Evolutionary conservation across 2,113 vertebrate genomes (phyloP).

Genomic region (Podiceps cristatus): DNA sequence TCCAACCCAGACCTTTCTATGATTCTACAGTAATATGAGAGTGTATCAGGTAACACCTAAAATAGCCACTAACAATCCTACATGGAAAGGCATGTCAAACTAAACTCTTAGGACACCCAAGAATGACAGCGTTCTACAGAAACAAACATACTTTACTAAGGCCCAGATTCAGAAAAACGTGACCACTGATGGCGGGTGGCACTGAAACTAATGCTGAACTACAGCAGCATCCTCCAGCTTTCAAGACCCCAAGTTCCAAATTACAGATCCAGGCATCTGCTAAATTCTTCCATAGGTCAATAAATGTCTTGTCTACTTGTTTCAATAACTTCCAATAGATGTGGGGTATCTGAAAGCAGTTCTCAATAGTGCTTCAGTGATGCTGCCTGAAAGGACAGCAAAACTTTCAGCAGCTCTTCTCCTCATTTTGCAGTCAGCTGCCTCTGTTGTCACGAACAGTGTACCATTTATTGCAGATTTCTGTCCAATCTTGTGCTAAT

Average conservation of each 20-base stretch:
- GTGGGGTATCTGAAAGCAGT: not conserved
- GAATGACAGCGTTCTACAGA: not conserved
- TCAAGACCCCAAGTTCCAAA: not conserved
- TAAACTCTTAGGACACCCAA: not conserved
- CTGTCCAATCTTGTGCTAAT: not conserved
- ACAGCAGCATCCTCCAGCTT: not conserved
- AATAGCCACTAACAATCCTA: not conserved
- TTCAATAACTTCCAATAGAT: not conserved
- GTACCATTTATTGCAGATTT: not conserved
- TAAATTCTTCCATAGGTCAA: not conserved
- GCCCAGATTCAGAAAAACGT: not conserved
- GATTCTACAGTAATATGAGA: too few species aligned
- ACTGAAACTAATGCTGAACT: not conserved
- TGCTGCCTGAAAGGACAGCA: not conserved
- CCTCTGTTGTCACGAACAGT: not conserved
- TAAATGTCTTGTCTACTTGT: not conserved
- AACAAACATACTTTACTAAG: not conserved
- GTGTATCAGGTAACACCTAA: not conserved
- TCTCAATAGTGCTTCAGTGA: not conserved
- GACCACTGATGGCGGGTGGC: not conserved
- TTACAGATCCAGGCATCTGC: not conserved
- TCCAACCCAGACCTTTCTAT: too few species aligned
- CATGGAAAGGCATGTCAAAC: not conserved
- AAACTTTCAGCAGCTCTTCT: not conserved
- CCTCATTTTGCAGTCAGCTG: not conserved